Conservation (phyloP, 2,113 vertebrate genomes). For the Apteryx mantelli region DNA sequence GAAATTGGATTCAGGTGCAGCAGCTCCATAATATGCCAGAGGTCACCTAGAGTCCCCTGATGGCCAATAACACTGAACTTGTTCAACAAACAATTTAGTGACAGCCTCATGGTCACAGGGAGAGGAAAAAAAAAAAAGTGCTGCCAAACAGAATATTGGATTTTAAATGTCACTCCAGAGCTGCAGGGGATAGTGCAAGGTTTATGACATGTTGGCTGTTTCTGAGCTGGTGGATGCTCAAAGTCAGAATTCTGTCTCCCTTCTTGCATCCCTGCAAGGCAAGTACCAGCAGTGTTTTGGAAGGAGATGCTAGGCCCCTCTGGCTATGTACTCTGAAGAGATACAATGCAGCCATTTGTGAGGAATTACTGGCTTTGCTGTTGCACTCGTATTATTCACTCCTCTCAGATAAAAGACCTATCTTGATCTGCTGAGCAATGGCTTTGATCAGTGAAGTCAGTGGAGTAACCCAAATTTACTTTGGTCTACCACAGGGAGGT, state of each 20-base stretch:
- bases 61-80: conserved; percentile 65
- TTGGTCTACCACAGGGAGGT: neutral
- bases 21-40: conserved; percentile 47
- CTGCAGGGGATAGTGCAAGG: conserved; percentile 14
- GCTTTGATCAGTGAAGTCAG: neutral
- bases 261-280: neutral
- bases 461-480: neutral
- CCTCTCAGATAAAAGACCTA: neutral
- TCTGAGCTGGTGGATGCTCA: neutral
- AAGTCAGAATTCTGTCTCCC: neutral
- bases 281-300: neutral
- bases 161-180: conserved; percentile 68
- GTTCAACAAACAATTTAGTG: conserved; percentile 68
- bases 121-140: neutral
- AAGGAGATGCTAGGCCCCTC: neutral
- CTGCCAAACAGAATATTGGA: conserved; percentile 45
- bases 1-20: conserved; percentile 56
- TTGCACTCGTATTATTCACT: neutral
- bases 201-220: conserved; percentile 11
- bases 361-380: neutral
- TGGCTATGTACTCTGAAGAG: neutral
- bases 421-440: neutral
- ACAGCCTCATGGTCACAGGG: neutral
- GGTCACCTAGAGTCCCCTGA: conserved; percentile 52
- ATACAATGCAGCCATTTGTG: neutral